These are phyloP conservation scores for Aplidium turbinatum DNA, from an alignment of 23 tunicate genomes.

Conservation along the genomic window DNA sequence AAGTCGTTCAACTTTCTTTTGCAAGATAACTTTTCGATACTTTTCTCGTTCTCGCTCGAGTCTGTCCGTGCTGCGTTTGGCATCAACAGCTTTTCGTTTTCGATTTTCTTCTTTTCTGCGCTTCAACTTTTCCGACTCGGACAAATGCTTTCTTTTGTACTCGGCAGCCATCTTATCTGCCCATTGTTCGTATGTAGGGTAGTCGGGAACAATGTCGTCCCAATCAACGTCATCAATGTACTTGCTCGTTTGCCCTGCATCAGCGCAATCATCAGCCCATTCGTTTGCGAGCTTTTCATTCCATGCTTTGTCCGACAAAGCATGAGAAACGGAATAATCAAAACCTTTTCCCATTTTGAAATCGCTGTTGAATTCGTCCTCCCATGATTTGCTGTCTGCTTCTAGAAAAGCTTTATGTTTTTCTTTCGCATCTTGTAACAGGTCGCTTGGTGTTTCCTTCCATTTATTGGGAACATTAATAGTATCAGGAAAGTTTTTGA, in stretches of 20 bases:
- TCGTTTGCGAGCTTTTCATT: conserved; percentile 57
- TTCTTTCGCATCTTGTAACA: conserved; percentile 43
- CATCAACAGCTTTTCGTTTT: conserved; percentile 57
- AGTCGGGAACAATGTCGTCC: conserved; percentile 50
- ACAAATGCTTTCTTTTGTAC: conserved; percentile 56
- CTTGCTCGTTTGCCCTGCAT: conserved; percentile 16
- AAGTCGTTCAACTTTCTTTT: conserved; percentile 50
- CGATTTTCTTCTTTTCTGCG: conserved; percentile 30
- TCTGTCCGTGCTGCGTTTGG: conserved; percentile 44
- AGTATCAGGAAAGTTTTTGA: conserved; percentile 50
- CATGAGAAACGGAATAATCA: neutral
- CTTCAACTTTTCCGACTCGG: conserved; percentile 19
- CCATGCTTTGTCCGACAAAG: conserved; percentile 32
- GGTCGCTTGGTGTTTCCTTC: conserved; percentile 67
- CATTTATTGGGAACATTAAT: conserved; percentile 47
- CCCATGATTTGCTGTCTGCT: neutral
- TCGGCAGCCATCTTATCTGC: conserved; percentile 87
- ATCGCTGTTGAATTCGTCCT: conserved; percentile 35
- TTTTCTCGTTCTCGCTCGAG: conserved; percentile 65
- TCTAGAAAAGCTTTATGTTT: conserved; percentile 26
- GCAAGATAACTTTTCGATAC: conserved; percentile 50
- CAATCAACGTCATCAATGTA: conserved; percentile 14
- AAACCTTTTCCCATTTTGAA: neutral
- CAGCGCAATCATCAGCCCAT: conserved; percentile 59
- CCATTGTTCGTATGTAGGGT: conserved; percentile 87